A percentile compares a stretch with the other conserved stretches of the same genome.
Conservation (phyloP, 2,113 vertebrate genomes). For the Micronycteris hirsuta region DNA sequence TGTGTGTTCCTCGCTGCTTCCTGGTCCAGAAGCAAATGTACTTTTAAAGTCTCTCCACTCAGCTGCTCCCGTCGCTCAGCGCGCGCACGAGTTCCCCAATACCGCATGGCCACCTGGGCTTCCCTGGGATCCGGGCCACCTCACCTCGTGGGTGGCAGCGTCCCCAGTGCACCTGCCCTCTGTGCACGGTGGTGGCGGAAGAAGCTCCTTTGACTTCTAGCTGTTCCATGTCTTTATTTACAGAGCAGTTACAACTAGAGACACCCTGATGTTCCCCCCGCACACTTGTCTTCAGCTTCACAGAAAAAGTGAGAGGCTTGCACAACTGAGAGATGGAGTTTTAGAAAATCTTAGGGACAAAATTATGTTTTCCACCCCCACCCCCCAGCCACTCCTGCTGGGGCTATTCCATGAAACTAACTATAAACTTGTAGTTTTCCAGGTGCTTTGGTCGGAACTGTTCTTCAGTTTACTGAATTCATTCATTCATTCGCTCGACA, state of each 20-base stretch:
- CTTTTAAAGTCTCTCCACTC: neutral
- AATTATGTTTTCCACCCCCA: neutral
- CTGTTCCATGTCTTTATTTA: neutral
- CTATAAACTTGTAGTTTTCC: neutral
- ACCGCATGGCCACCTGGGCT: neutral
- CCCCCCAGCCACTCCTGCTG: neutral
- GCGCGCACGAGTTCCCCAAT: rapidly evolving
- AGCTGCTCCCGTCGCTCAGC: neutral
- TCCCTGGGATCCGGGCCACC: neutral
- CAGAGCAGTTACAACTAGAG: neutral
- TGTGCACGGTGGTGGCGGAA: rapidly evolving
- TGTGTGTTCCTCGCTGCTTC: neutral
- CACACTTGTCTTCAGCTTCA: neutral
- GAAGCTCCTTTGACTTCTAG: neutral
- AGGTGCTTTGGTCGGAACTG: neutral
- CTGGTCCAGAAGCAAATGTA: neutral
- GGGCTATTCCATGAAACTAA: neutral
- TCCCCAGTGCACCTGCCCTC: rapidly evolving
- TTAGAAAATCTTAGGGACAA: neutral
- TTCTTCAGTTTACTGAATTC: neutral
- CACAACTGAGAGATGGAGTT: neutral
- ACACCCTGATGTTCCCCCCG: neutral
- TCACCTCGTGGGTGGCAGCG: neutral
- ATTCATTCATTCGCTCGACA: neutral
- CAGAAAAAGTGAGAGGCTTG: neutral